Conservation (phyloP, 2,113 vertebrate species). For the Leptobrachium ailaonicum region DNA sequence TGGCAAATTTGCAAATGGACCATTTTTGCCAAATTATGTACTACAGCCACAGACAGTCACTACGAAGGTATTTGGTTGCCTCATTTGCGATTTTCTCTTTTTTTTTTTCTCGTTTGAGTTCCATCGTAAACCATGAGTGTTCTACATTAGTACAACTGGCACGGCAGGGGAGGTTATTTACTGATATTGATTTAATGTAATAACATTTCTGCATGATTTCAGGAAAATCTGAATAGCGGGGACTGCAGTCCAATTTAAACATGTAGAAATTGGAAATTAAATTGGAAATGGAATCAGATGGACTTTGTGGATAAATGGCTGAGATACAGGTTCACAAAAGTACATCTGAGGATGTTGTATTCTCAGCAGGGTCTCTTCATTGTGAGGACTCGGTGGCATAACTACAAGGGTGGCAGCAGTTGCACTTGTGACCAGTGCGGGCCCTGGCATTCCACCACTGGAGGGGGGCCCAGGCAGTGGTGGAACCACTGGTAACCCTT, state of each 20-base stretch:
- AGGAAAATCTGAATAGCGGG: slow-evolving; percentile 35
- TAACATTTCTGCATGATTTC: slow-evolving; percentile 17
- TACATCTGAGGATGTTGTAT: too few relatives aligned
- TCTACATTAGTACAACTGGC: slow-evolving; percentile 26
- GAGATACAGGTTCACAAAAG: too few relatives aligned
- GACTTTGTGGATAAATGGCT: not conserved
- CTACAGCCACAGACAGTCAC: slow-evolving; percentile 33
- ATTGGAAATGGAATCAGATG: not conserved
- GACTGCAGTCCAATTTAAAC: slow-evolving; percentile 7
- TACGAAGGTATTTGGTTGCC: slow-evolving; percentile 16
- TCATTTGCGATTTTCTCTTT: slow-evolving; percentile 6
- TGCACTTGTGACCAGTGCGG: too few relatives aligned
- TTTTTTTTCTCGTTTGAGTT: slow-evolving; percentile 13
- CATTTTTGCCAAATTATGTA: slow-evolving; percentile 1
- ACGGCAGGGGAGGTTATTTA: not conserved
- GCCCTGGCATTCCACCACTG: too few relatives aligned
- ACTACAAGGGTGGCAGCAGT: too few relatives aligned
- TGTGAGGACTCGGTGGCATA: too few relatives aligned
- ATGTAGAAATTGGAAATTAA: slow-evolving; percentile 17
- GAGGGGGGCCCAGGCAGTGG: too few relatives aligned
- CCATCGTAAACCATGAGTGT: slow-evolving; percentile 14
- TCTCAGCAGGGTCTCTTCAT: too few relatives aligned
- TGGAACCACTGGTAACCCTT: too few relatives aligned
- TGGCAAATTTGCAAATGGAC: slow-evolving; percentile 27
- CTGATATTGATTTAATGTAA: slow-evolving; percentile 7